Conservation (phyloP, 2,888 invertebrate species). For the Agrochola lota region DNA sequence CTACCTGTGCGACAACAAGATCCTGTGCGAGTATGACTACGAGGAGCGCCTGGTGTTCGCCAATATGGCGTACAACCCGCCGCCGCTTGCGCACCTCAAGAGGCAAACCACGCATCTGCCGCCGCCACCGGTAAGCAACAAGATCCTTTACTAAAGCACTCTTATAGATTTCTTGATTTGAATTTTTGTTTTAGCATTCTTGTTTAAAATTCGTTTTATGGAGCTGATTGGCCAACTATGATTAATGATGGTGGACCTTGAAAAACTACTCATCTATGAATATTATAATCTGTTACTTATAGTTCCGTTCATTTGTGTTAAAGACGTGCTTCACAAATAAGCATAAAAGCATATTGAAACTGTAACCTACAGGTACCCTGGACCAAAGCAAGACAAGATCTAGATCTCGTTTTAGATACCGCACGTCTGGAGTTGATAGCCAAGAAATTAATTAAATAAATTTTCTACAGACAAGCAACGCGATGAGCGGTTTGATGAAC, state of each 20-base stretch:
- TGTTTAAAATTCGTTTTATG: too few species aligned
- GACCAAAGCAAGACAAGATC: slow-evolving; percentile 21
- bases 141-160: not conserved
- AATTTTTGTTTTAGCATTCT: too few species aligned
- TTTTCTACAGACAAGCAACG: slow-evolving; percentile 84
- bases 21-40: slow-evolving; percentile 99
- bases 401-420: slow-evolving; percentile 46
- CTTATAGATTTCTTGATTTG: too few species aligned
- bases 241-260: too few species aligned
- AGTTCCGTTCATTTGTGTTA: too few species aligned
- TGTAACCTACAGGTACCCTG: slow-evolving; percentile 5
- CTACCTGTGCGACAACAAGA: slow-evolving; percentile 99
- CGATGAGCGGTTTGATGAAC: slow-evolving; percentile 89
- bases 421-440: slow-evolving; percentile 36
- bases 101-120: slow-evolving; percentile 92
- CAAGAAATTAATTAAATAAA: slow-evolving; percentile 54
- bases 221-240: too few species aligned
- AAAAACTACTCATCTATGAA: too few species aligned
- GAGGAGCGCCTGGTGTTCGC: slow-evolving; percentile 98
- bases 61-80: slow-evolving; percentile 98
- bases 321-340: not conserved
- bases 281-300: too few species aligned
- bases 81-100: slow-evolving; percentile 94
- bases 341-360: not conserved
- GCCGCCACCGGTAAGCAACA: slow-evolving; percentile 90